Base-by-base conservation (phyloP, 1,140 invertebrate genomes). In the Papilio glaucus region DNA sequence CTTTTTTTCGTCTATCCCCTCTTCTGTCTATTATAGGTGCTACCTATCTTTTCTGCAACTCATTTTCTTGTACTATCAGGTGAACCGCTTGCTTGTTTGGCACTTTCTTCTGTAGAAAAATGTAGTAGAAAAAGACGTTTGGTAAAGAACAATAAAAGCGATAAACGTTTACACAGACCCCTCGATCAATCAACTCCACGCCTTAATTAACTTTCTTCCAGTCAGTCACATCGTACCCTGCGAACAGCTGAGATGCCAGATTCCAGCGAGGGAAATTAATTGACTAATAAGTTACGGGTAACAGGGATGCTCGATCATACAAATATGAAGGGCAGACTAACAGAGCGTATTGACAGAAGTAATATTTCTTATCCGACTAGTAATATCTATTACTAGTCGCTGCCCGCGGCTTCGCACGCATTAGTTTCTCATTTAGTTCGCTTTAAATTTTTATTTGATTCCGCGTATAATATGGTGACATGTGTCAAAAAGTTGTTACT, bases 181-280 rank as follows among this genome's bases (percentile, higher is more conserved):
- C 49, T 57, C 24, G 18, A 57, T 57, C 49, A 57, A 57, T 57
- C 49, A 57, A 57, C 9, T 26, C 49, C 8, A 4, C 8, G 49
- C 49, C 49, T 26, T 57, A 57, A 57, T 57, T 57, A 57, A 57
- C 49, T 57, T 57, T 57, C 49, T 57, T 57, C 49, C 49, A 57
- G 49, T 57, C 49, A 57, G 21, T 57, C 21, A 57, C 49, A 57
- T 24, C 49, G 21, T 21, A 33, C 24, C 18, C 49, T 57, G 10
- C 49, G 49, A 57, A 57, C 49, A 57, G 49, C 49, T 57, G 49
- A 57, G 21, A 57, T 57, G 49, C 18, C 49, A 57, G 18, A 24
- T 24, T 24, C 24, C 49, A 24, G 18, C 29, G 24, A 24, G 9
- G 49, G 21, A 57, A 57, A 57, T 24, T 57, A 57, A 57, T 57